Base-by-base conservation (phyloP, 1,140 invertebrate genomes). In the Scaptomyza montana region DNA sequence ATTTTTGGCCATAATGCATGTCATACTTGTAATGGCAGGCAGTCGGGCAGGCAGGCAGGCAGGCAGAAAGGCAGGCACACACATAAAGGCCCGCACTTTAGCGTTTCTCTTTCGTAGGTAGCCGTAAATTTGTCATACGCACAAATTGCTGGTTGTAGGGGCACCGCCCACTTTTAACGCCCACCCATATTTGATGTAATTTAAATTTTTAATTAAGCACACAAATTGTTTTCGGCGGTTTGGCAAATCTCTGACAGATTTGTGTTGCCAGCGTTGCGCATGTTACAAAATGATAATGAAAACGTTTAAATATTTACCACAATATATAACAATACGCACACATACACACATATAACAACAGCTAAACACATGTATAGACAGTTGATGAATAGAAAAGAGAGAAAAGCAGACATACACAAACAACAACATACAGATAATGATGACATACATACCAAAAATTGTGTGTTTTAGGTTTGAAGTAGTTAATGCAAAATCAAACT, bases 131-230 rank as follows among this genome's bases (percentile, higher is more conserved):
- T 86, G 81, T 87, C 78, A 78, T 74, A 86, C 70, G 77, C 81
- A 80, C 80, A 84, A 85, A 80, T 86, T 80, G 77, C 77, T 68
- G 36, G 36, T 39, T 21, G 53, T 6, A 43, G 13, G 9, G 19
- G 43, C 45, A 30, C 10, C 28, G 28, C 60, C 47, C 56, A 19
- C n/a, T 1, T 36, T 12, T 43, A 47, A 36, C 45, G 39, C 62
- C 43, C 62, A 45, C 19, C 51, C 8, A 36, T 78, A 76, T 86
- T 86, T 86, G 84, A 87, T 86, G 82, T 86, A 86, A 86, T 86
- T 86, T 86, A 86, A 86, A 86, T 86, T 86, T 86, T 86, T 86
- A 86, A 86, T 86, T 87, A 86, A 80, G 84, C 84, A 82, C 84
- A 82, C 82, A 86, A 86, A 86, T 86, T 86, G 82, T 86, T 87